Evolutionary conservation across 1,140 invertebrate genomes (phyloP).

Genomic region (Solen grandis): DNA sequence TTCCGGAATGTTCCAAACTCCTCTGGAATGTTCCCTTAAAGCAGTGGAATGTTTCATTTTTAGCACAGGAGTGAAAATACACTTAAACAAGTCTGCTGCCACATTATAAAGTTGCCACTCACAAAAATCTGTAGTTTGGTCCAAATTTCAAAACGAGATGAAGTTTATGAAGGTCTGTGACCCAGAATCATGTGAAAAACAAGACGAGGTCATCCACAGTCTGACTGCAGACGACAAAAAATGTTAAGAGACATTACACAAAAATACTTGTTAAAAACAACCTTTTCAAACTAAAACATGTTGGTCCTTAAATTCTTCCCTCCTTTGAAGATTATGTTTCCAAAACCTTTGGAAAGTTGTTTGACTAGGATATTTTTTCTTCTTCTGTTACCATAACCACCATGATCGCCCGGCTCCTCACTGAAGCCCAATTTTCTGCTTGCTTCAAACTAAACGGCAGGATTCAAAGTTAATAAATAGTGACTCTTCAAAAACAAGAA

Average conservation of each 20-base stretch:
- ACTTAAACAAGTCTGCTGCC: too few relatives aligned
- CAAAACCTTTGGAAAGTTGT: not conserved
- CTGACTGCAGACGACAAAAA: slow-evolving; percentile 29
- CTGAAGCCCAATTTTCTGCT: too few relatives aligned
- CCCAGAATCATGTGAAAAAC: slow-evolving; percentile 51
- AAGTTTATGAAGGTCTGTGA: slow-evolving; percentile 48
- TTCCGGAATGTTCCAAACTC: slow-evolving; percentile 15
- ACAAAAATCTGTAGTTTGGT: slow-evolving; percentile 50
- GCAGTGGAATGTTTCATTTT: slow-evolving; percentile 42
- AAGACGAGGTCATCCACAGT: slow-evolving; percentile 32
- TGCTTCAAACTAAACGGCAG: too few relatives aligned
- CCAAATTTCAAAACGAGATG: slow-evolving; percentile 12
- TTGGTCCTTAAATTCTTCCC: too few relatives aligned
- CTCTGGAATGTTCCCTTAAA: slow-evolving; percentile 17
- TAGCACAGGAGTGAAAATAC: slow-evolving; percentile 10
- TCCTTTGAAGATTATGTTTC: too few relatives aligned
- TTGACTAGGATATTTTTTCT: not conserved
- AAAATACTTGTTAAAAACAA: too few relatives aligned
- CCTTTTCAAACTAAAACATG: too few relatives aligned
- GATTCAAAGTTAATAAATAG: not conserved
- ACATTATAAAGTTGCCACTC: too few relatives aligned
- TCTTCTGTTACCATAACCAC: too few relatives aligned
- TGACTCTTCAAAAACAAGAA: not conserved
- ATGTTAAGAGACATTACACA: slow-evolving; percentile 37
- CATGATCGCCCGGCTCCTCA: too few relatives aligned